Evolutionary conservation across 2,113 vertebrate species (phyloP).

Genomic region (Prionailurus bengalensis): DNA sequence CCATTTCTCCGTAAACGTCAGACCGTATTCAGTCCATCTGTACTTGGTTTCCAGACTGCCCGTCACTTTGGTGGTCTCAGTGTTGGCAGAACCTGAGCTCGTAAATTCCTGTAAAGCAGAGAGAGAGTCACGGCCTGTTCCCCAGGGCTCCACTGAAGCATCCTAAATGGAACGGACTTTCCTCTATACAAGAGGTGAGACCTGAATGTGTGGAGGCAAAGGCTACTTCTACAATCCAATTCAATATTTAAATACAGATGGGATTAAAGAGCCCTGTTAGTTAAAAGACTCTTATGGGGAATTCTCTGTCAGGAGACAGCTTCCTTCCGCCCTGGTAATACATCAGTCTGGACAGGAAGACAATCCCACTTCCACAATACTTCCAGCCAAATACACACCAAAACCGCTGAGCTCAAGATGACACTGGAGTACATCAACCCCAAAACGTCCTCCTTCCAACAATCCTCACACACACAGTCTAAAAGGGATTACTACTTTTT

Average conservation of each 20-base stretch:
- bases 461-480: not conserved
- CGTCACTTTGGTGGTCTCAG: constrained; percentile 96
- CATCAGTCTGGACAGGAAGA: not conserved
- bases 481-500: not conserved
- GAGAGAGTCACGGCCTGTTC: not conserved
- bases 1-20: constrained; percentile 99
- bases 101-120: constrained; percentile 93
- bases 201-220: rapidly evolving
- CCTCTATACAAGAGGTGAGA: not conserved
- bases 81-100: constrained; percentile 97
- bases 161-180: not conserved
- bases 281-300: not conserved
- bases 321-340: not conserved
- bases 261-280: not conserved
- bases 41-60: constrained; percentile 99
- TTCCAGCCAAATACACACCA: not conserved
- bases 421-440: not conserved
- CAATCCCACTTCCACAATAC: not conserved
- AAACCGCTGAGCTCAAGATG: not conserved
- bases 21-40: constrained; percentile 95
- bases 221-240: not conserved
- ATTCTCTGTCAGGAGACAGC: not conserved
- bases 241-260: not conserved
- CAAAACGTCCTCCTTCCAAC: not conserved
- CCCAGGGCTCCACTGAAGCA: too few species aligned